Evolutionary conservation across 2,797 vertebrate genomes (phyloP).

Genomic region (Propithecus deckenii): DNA sequence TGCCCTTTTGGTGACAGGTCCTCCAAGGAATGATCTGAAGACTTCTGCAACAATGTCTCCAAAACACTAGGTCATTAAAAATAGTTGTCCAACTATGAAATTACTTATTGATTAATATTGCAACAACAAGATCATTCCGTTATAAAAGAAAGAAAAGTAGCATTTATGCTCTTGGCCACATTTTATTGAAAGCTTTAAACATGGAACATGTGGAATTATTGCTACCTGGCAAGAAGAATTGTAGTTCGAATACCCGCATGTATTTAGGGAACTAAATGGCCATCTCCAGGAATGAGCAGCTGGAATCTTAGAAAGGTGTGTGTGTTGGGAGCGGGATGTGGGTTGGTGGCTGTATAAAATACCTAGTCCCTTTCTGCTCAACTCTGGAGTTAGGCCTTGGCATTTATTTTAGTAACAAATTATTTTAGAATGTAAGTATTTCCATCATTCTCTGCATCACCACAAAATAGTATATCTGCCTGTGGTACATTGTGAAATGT

Average conservation of each 20-base stretch:
- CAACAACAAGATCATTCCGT: conserved; percentile 80
- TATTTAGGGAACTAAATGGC: not conserved
- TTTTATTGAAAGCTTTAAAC: conserved; percentile 61
- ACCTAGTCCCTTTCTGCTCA: not conserved
- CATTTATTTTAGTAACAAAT: not conserved
- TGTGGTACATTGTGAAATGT: not conserved
- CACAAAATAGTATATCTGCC: not conserved
- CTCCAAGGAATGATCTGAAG: conserved; percentile 80
- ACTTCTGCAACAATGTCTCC: conserved; percentile 77
- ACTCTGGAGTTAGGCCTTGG: not conserved
- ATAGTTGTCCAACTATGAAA: conserved; percentile 86
- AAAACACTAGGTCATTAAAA: conserved; percentile 84
- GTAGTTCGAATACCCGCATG: not conserved
- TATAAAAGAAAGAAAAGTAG: conserved; percentile 59
- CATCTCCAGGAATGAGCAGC: not conserved
- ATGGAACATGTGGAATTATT: conserved; percentile 25
- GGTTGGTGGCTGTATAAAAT: not conserved
- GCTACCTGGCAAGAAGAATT: not conserved
- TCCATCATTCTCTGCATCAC: not conserved
- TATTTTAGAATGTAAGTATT: not conserved
- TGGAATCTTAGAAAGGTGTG: not conserved
- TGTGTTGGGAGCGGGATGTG: not conserved
- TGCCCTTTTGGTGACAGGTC: conserved; percentile 83
- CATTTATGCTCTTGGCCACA: conserved; percentile 30
- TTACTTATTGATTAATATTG: conserved; percentile 87